Evolutionary conservation across 2,797 vertebrate species (phyloP), one percentile per base, ranked within the genome.

Genomic region (Chrosomus eos): DNA sequence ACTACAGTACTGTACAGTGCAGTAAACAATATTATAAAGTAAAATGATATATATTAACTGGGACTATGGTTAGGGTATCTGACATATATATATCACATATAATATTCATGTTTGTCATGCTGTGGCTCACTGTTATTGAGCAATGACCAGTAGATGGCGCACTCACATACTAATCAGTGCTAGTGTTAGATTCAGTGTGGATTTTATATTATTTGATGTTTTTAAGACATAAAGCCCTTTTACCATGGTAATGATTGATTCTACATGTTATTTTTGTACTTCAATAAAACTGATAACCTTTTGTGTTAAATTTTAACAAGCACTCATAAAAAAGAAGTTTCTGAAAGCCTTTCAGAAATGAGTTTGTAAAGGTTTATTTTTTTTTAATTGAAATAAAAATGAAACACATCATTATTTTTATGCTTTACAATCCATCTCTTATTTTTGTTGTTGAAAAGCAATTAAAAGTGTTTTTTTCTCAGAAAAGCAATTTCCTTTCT

Each of bases 101-200:
- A 62, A 28, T 31, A 28, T 16, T 64, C 5, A 23, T 23, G 10
- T 23, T 68, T 70, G 23, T 72, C 14, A 72, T 19, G 5, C 21
- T 38, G 11, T 62, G 21, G 38, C 13, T n/a, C 68, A 66, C 18
- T 23, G 38, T 21, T 62, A 33, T 60, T 48, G 40, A 70, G 7
- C 19, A 16, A 80, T 89, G 67, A 81, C 89, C 94, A 94, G 91
- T 93, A 94, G 93, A 91, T 93, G 94, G 93, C 48, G 88, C 89
- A 90, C 73, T 85, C 28, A 38, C 75, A 81, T 78, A 23, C 66
- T 62, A 48, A 85, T 82, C 40, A 86, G 13, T 11, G 51, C 26
- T 14, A n/a, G n/a, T n/a, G n/a, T n/a, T n/a, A n/a, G n/a, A n/a
- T n/a, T 51, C 45, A 62, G 45, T 13, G 9, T 31, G 5, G 3